Evolutionary conservation across 2,797 vertebrate genomes (phyloP), one percentile per base, ranked within the genome.

Genomic region (Buceros bicornis): DNA sequence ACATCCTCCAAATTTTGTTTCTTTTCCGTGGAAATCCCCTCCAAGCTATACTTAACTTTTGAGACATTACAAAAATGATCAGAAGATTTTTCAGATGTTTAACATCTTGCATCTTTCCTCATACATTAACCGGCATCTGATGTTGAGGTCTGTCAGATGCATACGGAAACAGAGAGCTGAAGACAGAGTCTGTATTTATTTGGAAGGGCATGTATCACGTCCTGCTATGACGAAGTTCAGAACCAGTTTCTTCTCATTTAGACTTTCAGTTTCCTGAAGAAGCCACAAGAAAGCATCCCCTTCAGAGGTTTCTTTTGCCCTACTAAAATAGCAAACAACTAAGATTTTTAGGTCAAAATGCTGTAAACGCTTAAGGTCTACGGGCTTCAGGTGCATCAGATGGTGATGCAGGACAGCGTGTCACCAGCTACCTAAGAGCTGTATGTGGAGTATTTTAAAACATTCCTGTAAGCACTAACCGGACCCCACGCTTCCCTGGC

Each of bases 1-100:
- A 88, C 18, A 16, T 28, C 40, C 81, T 95, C 95, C 88, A 95
- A 71, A 91, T 87, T 80, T 80, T 89, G 26, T 71, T 93, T 81
- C 66, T 87, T 93, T 67, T 89, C 85, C 84, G 61, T 93, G 89
- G 84, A 95, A 96, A 96, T 93, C 47, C 70, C 78, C 89, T 95
- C 50, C 71, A 95, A 89, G 62, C 88, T 77, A 61, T 79, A 90
- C 89, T 90, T 91, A 88, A 90, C 62, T 76, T 91, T 54, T 94
- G 69, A 89, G 90, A 93, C 80, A n/a, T 87, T 89, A 82, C 67
- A 70, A 89, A 94, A 91, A 76, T n/a, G 69, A 96, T 76, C 65
- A 93, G 77, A 90, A 91, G 57, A 90, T 65, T 90, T 74, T 95
- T 81, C 83, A 97, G 69, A 84, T 69, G 45, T 78, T 88, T 88